Evolutionary conservation across 2,888 invertebrate species (phyloP).

Genomic region (Nemapogon koenigi): DNA sequence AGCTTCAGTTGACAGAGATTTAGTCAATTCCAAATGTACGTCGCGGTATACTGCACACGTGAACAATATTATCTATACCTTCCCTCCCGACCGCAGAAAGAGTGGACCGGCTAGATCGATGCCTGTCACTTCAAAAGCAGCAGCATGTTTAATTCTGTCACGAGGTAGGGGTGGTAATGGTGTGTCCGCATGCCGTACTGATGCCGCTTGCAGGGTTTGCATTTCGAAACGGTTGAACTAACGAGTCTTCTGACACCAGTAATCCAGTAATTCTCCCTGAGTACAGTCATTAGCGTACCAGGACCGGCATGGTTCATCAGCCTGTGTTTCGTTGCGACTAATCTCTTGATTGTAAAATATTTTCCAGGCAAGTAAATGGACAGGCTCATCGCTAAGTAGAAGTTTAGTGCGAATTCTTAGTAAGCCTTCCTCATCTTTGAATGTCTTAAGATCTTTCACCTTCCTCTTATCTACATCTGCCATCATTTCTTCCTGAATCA

Average conservation of each 20-base stretch:
- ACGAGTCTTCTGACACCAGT: not conserved
- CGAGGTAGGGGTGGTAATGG: not conserved
- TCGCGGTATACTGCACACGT: not conserved
- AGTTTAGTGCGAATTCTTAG: not conserved
- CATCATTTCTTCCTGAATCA: not conserved
- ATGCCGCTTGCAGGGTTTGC: not conserved
- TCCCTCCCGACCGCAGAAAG: conserved; percentile 1
- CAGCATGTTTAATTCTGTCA: not conserved
- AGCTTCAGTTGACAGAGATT: not conserved
- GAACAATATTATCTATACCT: conserved; percentile 1
- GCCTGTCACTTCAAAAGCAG: conserved; percentile 6
- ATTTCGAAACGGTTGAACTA: not conserved
- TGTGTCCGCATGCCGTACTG: not conserved
- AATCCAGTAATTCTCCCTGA: not conserved
- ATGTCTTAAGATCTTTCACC: too few species aligned
- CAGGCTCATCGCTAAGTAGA: not conserved
- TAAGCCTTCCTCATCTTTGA: too few species aligned
- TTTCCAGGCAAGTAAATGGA: not conserved
- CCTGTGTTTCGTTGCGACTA: not conserved
- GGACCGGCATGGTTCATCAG: not conserved
- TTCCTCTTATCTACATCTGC: not conserved
- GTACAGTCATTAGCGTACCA: not conserved
- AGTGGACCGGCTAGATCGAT: conserved; percentile 6
- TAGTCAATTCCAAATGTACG: not conserved
- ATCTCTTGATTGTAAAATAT: not conserved